These are phyloP conservation scores for Botia kubotai DNA, from an alignment of 2,797 vertebrate genomes.

Conservation along the genomic window DNA sequence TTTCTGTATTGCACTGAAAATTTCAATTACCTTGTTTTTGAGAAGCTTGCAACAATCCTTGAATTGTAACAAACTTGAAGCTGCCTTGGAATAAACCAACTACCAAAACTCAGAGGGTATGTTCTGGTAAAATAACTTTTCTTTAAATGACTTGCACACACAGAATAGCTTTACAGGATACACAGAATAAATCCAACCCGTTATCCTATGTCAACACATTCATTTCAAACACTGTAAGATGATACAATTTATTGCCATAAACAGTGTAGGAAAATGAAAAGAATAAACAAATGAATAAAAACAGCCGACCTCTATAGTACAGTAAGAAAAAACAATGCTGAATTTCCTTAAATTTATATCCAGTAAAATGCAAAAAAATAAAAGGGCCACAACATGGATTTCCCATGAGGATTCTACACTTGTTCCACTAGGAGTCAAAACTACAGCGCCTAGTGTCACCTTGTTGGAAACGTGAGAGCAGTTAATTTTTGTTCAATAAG, in stretches of 20 bases:
- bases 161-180: not conserved
- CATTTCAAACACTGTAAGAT: slow-evolving; percentile 68
- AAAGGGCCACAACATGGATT: slow-evolving; percentile 60
- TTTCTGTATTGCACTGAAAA: not conserved
- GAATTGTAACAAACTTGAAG: not conserved
- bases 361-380: slow-evolving; percentile 65
- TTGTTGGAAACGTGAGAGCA: slow-evolving; percentile 46
- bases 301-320: slow-evolving; percentile 73
- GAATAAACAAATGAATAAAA: slow-evolving; percentile 69
- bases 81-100: not conserved
- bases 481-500: slow-evolving; percentile 57
- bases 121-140: not conserved
- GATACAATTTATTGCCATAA: slow-evolving; percentile 83
- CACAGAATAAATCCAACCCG: slow-evolving; percentile 10
- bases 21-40: not conserved
- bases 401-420: slow-evolving; percentile 58
- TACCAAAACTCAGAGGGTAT: not conserved
- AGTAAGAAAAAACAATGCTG: slow-evolving; percentile 68
- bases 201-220: slow-evolving; percentile 66
- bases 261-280: slow-evolving; percentile 75
- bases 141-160: not conserved
- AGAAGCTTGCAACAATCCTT: not conserved
- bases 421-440: slow-evolving; percentile 56
- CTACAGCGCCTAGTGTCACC: slow-evolving; percentile 54
- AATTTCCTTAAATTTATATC: slow-evolving; percentile 59